Evolutionary conservation across 2,113 vertebrate species (phyloP).

Genomic region (Trochalopteron elliotii): DNA sequence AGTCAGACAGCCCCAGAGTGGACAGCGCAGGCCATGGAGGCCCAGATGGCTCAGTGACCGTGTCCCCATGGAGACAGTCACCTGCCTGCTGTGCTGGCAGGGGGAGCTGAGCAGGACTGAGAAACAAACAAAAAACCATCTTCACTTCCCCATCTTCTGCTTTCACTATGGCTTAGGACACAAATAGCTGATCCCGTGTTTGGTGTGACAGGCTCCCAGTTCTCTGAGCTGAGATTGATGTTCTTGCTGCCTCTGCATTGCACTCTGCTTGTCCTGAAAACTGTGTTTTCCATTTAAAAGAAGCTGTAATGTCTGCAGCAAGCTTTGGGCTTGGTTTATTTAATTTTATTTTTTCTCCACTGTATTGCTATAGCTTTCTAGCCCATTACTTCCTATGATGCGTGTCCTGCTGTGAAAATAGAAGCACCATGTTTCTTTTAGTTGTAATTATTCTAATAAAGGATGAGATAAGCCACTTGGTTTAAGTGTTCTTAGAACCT

Average conservation of each 20-base stretch:
- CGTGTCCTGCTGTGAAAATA: constrained; percentile 17
- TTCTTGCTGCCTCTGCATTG: neutral
- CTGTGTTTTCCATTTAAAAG: neutral
- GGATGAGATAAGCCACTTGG: neutral
- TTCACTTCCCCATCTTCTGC: neutral
- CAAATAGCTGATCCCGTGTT: neutral
- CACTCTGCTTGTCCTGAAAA: neutral
- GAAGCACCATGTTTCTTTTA: constrained; percentile 29
- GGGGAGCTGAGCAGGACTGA: constrained; percentile 2
- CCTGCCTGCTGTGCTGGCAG: neutral
- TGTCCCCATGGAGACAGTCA: neutral
- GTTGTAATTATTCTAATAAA: constrained; percentile 59
- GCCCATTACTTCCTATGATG: neutral
- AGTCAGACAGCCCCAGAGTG: constrained; percentile 92
- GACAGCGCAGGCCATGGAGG: constrained; percentile 95
- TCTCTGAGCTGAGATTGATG: neutral
- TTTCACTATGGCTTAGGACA: neutral
- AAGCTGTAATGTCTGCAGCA: neutral
- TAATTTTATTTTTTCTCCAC: neutral
- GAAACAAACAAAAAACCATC: neutral
- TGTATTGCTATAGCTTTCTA: neutral
- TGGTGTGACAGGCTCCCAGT: neutral
- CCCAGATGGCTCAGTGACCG: constrained; percentile 93
- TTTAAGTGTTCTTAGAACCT: neutral
- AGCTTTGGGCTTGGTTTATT: constrained; percentile 33